phyloP scores from a whole-genome alignment of 1,140 invertebrate species.

The Stratiolaelaps scimitus region DNA sequence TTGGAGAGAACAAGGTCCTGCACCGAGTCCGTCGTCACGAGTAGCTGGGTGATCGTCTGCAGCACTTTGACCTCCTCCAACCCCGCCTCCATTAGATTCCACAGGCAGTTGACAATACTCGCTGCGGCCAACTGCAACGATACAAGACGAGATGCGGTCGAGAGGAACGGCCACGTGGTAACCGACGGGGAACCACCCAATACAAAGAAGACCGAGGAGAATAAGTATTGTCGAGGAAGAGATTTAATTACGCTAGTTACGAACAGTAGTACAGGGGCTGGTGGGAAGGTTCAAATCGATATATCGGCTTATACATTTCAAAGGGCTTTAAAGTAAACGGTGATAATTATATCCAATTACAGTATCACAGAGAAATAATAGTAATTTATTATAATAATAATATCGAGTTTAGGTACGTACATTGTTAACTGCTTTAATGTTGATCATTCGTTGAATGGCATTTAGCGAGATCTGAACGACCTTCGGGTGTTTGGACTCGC shows the following conservation, averaged over 20 bases:
- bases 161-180: too few species aligned
- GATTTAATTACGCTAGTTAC: too few species aligned
- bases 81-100: conserved; percentile 78
- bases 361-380: conserved; percentile 30
- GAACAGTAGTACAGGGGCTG: too few species aligned
- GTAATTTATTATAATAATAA: conserved; percentile 17
- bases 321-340: conserved; percentile 2
- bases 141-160: too few species aligned
- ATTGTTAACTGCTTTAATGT: conserved; percentile 46
- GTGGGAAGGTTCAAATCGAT: too few species aligned
- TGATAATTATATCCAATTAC: background rate
- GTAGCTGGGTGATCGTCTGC: conserved; percentile 81
- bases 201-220: too few species aligned
- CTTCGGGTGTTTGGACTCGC: conserved; percentile 83
- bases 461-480: conserved; percentile 83
- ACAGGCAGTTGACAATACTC: conserved; percentile 81
- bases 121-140: conserved; percentile 57
- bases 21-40: conserved; percentile 85
- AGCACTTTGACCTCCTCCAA: conserved; percentile 90
- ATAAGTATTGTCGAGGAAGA: too few species aligned
- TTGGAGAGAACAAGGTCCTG: conserved; percentile 82
- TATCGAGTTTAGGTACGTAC: conserved; percentile 37
- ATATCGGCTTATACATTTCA: too few species aligned
- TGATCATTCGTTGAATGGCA: conserved; percentile 57
- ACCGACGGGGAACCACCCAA: too few species aligned